Percentiles rank a stretch among this genome's conserved stretches.
Evolutionary conservation across 2,888 invertebrate species (phyloP).

Genomic region (Rhodophaea formosa): DNA sequence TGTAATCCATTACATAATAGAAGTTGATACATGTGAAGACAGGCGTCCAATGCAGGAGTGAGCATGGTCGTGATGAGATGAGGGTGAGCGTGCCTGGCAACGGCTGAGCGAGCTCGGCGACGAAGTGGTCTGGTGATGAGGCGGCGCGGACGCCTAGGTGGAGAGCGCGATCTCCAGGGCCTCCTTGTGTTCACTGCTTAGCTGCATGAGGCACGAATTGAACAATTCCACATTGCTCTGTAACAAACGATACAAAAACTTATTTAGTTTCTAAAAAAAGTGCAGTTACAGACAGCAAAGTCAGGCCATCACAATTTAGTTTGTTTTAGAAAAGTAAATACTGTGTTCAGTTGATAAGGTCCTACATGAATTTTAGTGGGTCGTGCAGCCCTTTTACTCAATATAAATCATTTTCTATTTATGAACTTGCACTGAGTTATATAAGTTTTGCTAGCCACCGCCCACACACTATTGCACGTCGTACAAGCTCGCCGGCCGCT

Average conservation of each 20-base stretch:
- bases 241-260: slow-evolving; percentile 34
- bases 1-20: slow-evolving; percentile 21
- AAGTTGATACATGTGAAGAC: slow-evolving; percentile 20
- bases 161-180: slow-evolving; percentile 89
- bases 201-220: slow-evolving; percentile 87
- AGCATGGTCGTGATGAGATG: slow-evolving; percentile 26
- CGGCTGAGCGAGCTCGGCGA: slow-evolving; percentile 37
- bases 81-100: slow-evolving; percentile 40
- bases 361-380: too few species aligned
- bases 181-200: slow-evolving; percentile 90
- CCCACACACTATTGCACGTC: too few species aligned
- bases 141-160: slow-evolving; percentile 46
- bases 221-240: slow-evolving; percentile 90
- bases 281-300: too few species aligned
- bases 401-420: too few species aligned
- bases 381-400: too few species aligned
- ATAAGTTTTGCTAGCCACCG: too few species aligned
- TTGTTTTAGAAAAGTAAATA: too few species aligned
- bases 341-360: too few species aligned
- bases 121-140: slow-evolving; percentile 35
- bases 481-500: too few species aligned
- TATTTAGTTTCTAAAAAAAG: neutral
- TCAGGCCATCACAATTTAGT: too few species aligned
- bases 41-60: slow-evolving; percentile 38
- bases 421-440: too few species aligned